Conservation (phyloP, 2,113 vertebrate genomes). For the Sinocyclocheilus grahami region DNA sequence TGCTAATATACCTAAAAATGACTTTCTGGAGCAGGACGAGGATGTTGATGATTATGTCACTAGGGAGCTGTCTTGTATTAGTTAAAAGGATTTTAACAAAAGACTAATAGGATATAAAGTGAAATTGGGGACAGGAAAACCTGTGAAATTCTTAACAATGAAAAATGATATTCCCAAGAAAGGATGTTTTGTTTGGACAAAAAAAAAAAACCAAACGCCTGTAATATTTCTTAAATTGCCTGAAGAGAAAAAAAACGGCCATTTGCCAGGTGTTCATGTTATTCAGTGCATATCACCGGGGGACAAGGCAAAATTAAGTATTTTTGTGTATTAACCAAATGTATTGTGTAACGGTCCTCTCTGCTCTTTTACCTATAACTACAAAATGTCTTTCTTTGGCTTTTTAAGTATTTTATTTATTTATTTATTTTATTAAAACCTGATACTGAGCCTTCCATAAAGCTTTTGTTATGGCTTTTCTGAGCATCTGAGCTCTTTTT, state of each 20-base stretch:
- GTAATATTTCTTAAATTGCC: background rate
- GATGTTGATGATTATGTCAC: background rate
- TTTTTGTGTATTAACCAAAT: background rate
- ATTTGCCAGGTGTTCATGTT: conserved; percentile 9
- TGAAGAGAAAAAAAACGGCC: background rate
- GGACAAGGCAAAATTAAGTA: background rate
- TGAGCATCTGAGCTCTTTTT: background rate
- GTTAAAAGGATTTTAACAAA: too few species aligned
- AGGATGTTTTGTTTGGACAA: background rate
- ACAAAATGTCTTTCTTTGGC: background rate
- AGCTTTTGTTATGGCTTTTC: background rate
- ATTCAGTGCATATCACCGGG: background rate
- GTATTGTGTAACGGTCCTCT: too few species aligned
- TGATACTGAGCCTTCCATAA: background rate
- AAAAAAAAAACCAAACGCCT: background rate
- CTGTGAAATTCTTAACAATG: background rate
- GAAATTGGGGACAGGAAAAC: background rate
- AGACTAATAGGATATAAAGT: background rate
- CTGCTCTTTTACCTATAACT: background rate
- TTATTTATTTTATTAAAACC: background rate
- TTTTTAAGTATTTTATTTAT: too few species aligned
- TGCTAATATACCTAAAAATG: background rate
- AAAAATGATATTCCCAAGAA: background rate
- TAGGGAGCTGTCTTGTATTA: background rate
- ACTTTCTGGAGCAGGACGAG: background rate